These are phyloP conservation scores for Gila orcuttii DNA, from an alignment of 2,113 vertebrate genomes.

Conservation along the genomic window DNA sequence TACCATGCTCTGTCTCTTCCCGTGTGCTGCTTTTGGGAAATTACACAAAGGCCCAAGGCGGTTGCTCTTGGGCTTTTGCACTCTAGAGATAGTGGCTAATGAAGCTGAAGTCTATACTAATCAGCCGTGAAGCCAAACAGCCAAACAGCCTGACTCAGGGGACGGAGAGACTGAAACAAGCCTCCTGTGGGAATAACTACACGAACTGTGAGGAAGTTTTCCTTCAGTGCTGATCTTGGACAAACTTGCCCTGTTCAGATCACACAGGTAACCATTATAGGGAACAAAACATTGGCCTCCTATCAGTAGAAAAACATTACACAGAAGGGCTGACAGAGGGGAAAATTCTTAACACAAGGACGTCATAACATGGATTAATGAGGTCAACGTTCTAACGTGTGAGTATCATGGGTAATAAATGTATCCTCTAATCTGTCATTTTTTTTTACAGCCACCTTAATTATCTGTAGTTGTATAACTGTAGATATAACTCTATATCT, in stretches of 20 bases:
- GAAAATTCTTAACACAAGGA: neutral
- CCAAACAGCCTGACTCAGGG: constrained; percentile 34
- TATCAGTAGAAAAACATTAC: constrained; percentile 12
- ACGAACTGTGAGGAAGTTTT: neutral
- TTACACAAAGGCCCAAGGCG: neutral
- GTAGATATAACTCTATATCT: too few relatives aligned
- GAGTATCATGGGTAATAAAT: neutral
- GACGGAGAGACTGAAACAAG: constrained; percentile 37
- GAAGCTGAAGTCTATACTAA: constrained; percentile 54
- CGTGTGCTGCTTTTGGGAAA: constrained; percentile 14
- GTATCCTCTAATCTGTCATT: neutral
- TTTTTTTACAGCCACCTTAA: neutral
- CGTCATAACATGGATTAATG: neutral
- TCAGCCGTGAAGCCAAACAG: constrained; percentile 50
- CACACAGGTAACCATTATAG: neutral
- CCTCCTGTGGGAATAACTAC: constrained; percentile 21
- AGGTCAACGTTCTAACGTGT: neutral
- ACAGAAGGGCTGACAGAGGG: neutral
- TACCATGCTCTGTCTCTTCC: constrained; percentile 7
- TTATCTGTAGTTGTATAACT: neutral
- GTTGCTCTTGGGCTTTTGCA: constrained; percentile 19
- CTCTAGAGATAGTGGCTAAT: constrained; percentile 51
- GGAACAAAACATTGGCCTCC: neutral
- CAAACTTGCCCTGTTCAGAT: neutral
- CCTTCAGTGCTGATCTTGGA: constrained; percentile 27